phyloP scores from a whole-genome alignment of 2,797 vertebrate species.

The Halcyon leucocephala region DNA sequence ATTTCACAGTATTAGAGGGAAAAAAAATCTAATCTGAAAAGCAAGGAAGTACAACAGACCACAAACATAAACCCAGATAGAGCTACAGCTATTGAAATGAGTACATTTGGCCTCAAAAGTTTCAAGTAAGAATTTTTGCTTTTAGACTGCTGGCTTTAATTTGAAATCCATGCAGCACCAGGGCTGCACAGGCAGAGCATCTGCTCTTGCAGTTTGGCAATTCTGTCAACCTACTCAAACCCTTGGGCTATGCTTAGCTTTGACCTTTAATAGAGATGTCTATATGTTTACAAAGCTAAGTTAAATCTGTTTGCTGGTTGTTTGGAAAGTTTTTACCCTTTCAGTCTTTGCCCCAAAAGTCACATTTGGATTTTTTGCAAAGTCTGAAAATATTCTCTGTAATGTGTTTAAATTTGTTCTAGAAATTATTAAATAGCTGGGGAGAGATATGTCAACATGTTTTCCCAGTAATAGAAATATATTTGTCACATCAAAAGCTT shows the following conservation, averaged over 20 bases:
- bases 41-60: background rate
- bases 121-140: background rate
- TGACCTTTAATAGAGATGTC: conserved; percentile 46
- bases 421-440: background rate
- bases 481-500: background rate
- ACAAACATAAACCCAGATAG: background rate
- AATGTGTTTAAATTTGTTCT: background rate
- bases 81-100: background rate
- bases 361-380: background rate
- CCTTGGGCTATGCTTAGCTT: conserved; percentile 45
- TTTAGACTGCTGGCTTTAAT: conserved; percentile 8
- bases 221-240: conserved; percentile 20
- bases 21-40: background rate
- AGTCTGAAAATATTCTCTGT: background rate
- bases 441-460: background rate
- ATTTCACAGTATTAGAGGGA: background rate
- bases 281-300: conserved; percentile 28
- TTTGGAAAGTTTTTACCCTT: conserved; percentile 7
- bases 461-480: background rate
- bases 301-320: conserved; percentile 31
- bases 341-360: background rate
- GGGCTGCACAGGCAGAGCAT: background rate
- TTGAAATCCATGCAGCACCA: background rate
- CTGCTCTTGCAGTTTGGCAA: background rate
- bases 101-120: background rate